Evolutionary conservation across 2,888 invertebrate genomes (phyloP).

Genomic region (Pheosia gnoma): DNA sequence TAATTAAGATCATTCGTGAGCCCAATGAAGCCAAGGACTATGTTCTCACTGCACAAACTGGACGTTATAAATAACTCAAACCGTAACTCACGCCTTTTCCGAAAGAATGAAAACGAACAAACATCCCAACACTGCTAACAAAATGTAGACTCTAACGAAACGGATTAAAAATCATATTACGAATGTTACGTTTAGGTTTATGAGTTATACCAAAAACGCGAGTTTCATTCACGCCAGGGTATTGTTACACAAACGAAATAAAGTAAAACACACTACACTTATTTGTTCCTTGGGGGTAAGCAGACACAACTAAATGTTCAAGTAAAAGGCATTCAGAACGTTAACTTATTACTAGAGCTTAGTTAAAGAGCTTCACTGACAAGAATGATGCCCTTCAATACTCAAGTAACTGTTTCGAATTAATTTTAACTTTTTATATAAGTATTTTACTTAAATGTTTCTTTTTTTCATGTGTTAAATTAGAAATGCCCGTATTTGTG

Average conservation of each 20-base stretch:
- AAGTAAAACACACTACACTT: slow-evolving; percentile 59
- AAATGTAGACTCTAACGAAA: slow-evolving; percentile 48
- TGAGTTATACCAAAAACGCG: slow-evolving; percentile 51
- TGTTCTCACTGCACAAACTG: slow-evolving; percentile 73
- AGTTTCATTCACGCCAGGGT: slow-evolving; percentile 54
- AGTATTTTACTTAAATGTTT: neutral
- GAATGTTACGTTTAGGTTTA: slow-evolving; percentile 20
- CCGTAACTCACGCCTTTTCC: slow-evolving; percentile 74
- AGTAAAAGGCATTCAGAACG: slow-evolving; percentile 33
- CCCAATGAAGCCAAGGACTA: slow-evolving; percentile 68
- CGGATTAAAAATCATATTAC: slow-evolving; percentile 52
- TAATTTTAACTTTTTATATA: neutral
- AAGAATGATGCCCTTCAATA: slow-evolving; percentile 22
- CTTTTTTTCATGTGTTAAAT: neutral
- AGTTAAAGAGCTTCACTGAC: slow-evolving; percentile 25
- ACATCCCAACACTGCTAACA: slow-evolving; percentile 26
- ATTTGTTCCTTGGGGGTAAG: slow-evolving; percentile 66
- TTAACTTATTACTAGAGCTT: slow-evolving; percentile 34
- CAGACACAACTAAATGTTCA: slow-evolving; percentile 47
- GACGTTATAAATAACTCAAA: slow-evolving; percentile 79
- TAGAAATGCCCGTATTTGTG: neutral
- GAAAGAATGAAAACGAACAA: slow-evolving; percentile 56
- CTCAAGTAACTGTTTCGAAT: slow-evolving; percentile 11
- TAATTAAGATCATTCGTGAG: slow-evolving; percentile 82
- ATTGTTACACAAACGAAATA: slow-evolving; percentile 71